Base-by-base conservation (phyloP, 2,797 vertebrate genomes). In the Spatula clypeata region DNA sequence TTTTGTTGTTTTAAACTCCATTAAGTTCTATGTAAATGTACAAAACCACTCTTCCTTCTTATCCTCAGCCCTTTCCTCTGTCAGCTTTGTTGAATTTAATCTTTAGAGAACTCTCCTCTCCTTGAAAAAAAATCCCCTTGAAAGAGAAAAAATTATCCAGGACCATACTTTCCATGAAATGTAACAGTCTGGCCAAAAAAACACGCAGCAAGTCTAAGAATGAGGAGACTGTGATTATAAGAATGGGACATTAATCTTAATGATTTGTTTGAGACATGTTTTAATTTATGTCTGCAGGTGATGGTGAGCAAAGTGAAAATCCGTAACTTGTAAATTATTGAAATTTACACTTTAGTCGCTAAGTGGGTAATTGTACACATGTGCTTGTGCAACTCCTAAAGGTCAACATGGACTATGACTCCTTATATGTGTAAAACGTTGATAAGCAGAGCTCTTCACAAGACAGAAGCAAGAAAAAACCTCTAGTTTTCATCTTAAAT, bases 1-100 rank as follows among this genome's bases (percentile, higher is more conserved):
- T 58, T 86, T 61, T 93, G 66, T 36, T 92, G 53, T 26, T 95
- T 86, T 94, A 66, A 92, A 79, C 61, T 92, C 44, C 31, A 92
- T 90, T 91, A 79, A 90, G 77, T 80, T 94, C 62, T 84, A 26
- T 72, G 47, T 47, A 91, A 76, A 47, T 66, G 24, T 83, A 79
- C 38, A 89, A 85, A 94, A 88, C 4, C 23, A 69, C 5, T 82
- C 32, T 49, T 76, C 69, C 34, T 86, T 88, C 29, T 57, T 85
- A 51, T 86, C 18, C 18, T 75, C 36, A 89, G 24, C 18, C 21
- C n/a, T 69, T 75, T 66, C 8, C 11, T 85, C 40, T 89, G 83
- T 89, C 72, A 66, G 40, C 18, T 92, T 86, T 93, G 40, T 57
- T 75, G 73, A 82, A 89, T 82, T 92, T 88, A 69, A 88, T 69